A percentile compares a stretch with the other conserved stretches of the same genome.
These are phyloP conservation scores for Lordiphosa collinella DNA, from an alignment of 1,140 invertebrate genomes.

Conservation along the genomic window DNA sequence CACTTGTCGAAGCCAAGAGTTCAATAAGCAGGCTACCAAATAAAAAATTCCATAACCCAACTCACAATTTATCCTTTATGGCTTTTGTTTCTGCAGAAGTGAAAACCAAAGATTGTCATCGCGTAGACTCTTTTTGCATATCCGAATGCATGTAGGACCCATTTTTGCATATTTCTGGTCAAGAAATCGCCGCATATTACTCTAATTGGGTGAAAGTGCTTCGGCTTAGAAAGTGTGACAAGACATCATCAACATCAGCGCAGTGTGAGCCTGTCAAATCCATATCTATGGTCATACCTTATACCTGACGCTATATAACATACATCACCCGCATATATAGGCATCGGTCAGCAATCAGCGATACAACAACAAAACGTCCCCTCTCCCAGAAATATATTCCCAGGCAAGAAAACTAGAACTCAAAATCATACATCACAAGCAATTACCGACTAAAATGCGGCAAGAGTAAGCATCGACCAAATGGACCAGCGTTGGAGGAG, in stretches of 20 bases:
- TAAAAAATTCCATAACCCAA: conserved; percentile 17
- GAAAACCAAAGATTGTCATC: conserved; percentile 79
- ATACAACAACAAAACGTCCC: conserved; percentile 39
- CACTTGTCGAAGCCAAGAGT: conserved; percentile 77
- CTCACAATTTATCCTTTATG: conserved; percentile 74
- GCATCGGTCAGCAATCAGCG: conserved; percentile 66
- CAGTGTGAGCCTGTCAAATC: conserved; percentile 53
- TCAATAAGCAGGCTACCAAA: conserved; percentile 65
- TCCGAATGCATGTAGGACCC: background rate
- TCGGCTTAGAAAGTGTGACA: conserved; percentile 69
- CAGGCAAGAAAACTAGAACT: conserved; percentile 74
- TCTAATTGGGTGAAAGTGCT: conserved; percentile 71
- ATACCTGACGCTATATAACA: conserved; percentile 66
- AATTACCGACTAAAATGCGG: conserved; percentile 75
- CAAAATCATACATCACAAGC: conserved; percentile 78
- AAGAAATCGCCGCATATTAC: conserved; percentile 16
- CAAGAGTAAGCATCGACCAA: conserved; percentile 54
- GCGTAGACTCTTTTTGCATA: conserved; percentile 31
- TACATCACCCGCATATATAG: conserved; percentile 77
- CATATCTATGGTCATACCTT: conserved; percentile 65
- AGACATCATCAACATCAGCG: conserved; percentile 33
- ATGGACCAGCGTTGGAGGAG: conserved; percentile 18
- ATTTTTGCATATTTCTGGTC: conserved; percentile 12
- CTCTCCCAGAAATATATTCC: conserved; percentile 60
- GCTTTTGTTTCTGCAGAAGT: conserved; percentile 75